Percentiles rank a stretch among this genome's conserved stretches.
Evolutionary conservation across 2,797 vertebrate species (phyloP).

Genomic region (Catamblyrhynchus diadema): DNA sequence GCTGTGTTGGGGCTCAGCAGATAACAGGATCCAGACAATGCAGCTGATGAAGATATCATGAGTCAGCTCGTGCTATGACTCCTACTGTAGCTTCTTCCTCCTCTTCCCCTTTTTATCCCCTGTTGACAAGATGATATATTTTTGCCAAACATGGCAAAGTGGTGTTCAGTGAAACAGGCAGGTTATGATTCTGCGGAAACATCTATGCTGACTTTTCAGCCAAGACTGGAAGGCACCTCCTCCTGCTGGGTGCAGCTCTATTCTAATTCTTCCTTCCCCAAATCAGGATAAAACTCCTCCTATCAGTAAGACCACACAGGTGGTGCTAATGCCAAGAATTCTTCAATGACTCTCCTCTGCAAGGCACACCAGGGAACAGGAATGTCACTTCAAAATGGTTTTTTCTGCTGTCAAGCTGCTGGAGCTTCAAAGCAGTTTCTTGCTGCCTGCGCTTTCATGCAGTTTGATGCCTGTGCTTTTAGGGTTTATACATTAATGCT

Average conservation of each 20-base stretch:
- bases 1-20: neutral
- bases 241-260: neutral
- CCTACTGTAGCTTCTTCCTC: neutral
- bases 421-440: neutral
- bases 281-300: neutral
- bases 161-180: neutral
- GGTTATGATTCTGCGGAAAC: neutral
- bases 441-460: neutral
- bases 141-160: neutral
- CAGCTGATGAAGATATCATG: neutral
- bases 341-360: neutral
- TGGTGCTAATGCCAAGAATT: neutral
- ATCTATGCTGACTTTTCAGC: neutral
- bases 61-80: neutral
- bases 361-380: neutral
- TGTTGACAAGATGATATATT: neutral
- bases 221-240: neutral
- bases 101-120: neutral
- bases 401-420: neutral
- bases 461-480: neutral
- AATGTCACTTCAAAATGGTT: neutral
- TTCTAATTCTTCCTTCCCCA: neutral
- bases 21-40: rapidly evolving
- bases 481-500: neutral
- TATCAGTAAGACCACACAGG: neutral